phyloP scores from a whole-genome alignment of 2,113 vertebrate species.

The Saimiri boliviensis region DNA sequence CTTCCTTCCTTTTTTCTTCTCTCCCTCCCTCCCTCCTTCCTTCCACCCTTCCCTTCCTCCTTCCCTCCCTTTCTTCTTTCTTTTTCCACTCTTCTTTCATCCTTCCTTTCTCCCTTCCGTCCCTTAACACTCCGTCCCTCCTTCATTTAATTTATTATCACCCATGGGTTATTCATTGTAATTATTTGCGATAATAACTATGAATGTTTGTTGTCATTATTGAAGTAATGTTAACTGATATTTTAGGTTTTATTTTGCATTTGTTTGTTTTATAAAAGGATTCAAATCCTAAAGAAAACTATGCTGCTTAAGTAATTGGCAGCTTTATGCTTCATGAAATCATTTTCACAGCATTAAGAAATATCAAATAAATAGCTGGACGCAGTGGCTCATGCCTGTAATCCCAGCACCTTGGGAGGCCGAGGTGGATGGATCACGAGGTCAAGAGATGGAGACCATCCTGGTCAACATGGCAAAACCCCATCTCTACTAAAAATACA shows the following conservation, averaged over 20 bases:
- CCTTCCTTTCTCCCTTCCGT: accelerated
- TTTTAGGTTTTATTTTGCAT: background rate
- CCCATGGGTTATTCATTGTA: background rate
- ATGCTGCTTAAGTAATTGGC: background rate
- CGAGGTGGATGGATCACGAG: too few species aligned
- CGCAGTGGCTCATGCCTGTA: too few species aligned
- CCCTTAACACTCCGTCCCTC: too few species aligned
- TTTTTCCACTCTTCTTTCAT: too few species aligned
- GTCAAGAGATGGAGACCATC: too few species aligned
- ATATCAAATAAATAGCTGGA: background rate
- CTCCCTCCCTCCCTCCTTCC: too few species aligned
- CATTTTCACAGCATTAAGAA: background rate
- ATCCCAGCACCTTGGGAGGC: too few species aligned
- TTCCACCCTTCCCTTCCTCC: too few species aligned
- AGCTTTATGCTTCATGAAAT: slow-evolving; percentile 18
- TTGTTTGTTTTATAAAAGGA: slow-evolving; percentile 19
- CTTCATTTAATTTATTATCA: background rate
- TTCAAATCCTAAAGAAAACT: background rate
- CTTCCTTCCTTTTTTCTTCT: accelerated
- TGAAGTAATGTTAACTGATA: background rate
- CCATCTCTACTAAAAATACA: too few species aligned
- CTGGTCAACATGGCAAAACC: too few species aligned
- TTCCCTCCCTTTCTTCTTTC: too few species aligned
- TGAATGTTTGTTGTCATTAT: background rate
- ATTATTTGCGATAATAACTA: background rate